These are phyloP conservation scores for Perca fluviatilis DNA, from an alignment of 2,113 vertebrate genomes.

Conservation along the genomic window DNA sequence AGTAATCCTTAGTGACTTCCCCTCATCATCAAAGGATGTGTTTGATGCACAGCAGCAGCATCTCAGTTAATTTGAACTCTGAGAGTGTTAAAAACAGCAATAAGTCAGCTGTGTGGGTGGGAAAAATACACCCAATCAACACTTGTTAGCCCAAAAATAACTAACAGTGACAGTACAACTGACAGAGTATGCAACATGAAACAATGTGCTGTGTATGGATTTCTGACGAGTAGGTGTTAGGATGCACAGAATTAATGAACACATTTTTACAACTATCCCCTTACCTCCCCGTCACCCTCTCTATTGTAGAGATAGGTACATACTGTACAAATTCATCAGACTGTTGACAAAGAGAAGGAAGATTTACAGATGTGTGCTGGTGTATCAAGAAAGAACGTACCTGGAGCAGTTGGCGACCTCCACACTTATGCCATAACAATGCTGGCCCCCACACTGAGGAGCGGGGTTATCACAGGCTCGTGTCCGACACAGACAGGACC, in stretches of 20 bases:
- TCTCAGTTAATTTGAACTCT: slow-evolving; percentile 21
- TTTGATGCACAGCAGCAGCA: neutral
- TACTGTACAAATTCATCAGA: neutral
- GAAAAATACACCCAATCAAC: slow-evolving; percentile 48
- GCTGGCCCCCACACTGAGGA: slow-evolving; percentile 93
- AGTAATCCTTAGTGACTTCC: neutral
- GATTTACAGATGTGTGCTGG: neutral
- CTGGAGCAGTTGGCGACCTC: slow-evolving; percentile 98
- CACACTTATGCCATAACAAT: slow-evolving; percentile 91
- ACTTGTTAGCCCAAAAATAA: slow-evolving; percentile 17
- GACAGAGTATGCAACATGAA: neutral
- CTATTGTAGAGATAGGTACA: neutral
- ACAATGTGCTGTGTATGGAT: neutral
- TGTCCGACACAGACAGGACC: slow-evolving; percentile 92
- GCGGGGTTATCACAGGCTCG: slow-evolving; percentile 91
- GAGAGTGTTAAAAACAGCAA: slow-evolving; percentile 24
- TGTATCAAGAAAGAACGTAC: slow-evolving; percentile 73
- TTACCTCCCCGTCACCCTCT: neutral
- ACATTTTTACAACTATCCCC: neutral
- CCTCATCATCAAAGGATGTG: neutral
- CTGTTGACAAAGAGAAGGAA: neutral
- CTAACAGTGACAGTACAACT: slow-evolving; percentile 19
- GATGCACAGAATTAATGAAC: neutral
- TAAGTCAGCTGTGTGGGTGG: slow-evolving; percentile 7
- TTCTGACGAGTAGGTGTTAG: slow-evolving; percentile 2